A percentile compares a stretch with the other conserved stretches of the same genome.
Conservation (phyloP, 1,140 invertebrate genomes). For the Hypothenemus hampei region DNA sequence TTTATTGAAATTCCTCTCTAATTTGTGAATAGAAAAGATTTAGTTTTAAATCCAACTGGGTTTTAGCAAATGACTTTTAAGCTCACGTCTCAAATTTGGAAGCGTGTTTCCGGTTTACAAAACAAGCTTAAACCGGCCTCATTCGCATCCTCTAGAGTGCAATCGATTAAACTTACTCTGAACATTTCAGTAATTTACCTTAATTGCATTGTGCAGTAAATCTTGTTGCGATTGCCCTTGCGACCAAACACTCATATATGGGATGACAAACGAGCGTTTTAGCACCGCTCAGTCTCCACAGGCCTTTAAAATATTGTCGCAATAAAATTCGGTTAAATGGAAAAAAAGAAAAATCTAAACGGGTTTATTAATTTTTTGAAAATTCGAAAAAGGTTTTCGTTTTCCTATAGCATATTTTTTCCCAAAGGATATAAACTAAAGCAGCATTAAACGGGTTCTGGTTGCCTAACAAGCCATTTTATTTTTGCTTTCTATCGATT, state of each 20-base stretch:
- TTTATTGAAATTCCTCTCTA: too few relatives aligned
- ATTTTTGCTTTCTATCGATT: constrained; percentile 32
- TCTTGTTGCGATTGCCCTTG: constrained; percentile 2
- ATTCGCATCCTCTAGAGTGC: not conserved
- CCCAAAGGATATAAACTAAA: not conserved
- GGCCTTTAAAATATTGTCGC: too few relatives aligned
- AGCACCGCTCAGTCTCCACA: too few relatives aligned
- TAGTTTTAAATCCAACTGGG: too few relatives aligned
- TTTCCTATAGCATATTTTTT: too few relatives aligned
- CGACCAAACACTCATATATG: not conserved
- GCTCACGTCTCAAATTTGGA: not conserved
- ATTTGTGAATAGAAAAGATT: too few relatives aligned
- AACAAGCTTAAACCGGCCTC: constrained; percentile 4
- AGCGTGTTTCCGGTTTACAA: constrained; percentile 5
- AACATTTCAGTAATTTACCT: constrained; percentile 10
- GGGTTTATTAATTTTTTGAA: too few relatives aligned
- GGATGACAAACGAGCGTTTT: constrained; percentile 6
- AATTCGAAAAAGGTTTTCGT: too few relatives aligned
- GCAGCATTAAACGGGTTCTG: too few relatives aligned
- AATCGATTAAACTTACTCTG: constrained; percentile 1
- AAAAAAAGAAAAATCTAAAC: too few relatives aligned
- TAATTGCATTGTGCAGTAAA: constrained; percentile 8
- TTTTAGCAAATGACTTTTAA: not conserved
- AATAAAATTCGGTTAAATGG: too few relatives aligned
- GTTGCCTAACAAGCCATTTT: constrained; percentile 29